Evolutionary conservation across 2,797 vertebrate genomes (phyloP).

Genomic region (Oreortyx pictus): DNA sequence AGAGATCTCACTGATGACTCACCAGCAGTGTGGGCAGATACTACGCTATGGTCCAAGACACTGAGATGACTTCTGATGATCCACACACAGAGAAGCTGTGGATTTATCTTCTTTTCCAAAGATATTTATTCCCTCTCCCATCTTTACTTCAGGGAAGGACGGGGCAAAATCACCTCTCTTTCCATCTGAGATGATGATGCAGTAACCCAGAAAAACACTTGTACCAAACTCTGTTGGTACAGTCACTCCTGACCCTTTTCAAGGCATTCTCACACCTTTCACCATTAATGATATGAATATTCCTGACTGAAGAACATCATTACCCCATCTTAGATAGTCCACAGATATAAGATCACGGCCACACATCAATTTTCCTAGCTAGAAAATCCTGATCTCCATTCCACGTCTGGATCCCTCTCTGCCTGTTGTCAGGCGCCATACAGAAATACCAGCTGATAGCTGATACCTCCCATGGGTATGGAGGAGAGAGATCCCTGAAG

Average conservation of each 20-base stretch:
- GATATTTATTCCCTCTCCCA: neutral
- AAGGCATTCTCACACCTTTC: neutral
- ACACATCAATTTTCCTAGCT: neutral
- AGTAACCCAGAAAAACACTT: neutral
- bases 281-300: neutral
- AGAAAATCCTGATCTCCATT: neutral
- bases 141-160: neutral
- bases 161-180: neutral
- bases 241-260: neutral
- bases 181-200: neutral
- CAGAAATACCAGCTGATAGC: neutral
- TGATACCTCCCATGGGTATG: accelerated
- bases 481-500: neutral
- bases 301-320: neutral
- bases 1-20: conserved; percentile 38
- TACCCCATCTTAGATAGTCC: neutral
- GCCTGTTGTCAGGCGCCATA: neutral
- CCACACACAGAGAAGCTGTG: neutral
- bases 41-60: neutral
- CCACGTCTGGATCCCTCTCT: neutral
- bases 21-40: neutral
- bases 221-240: neutral
- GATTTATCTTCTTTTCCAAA: neutral
- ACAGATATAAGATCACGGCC: neutral
- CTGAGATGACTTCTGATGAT: neutral